Conservation (phyloP, 2,888 invertebrate species). For the Baccha elongata region DNA sequence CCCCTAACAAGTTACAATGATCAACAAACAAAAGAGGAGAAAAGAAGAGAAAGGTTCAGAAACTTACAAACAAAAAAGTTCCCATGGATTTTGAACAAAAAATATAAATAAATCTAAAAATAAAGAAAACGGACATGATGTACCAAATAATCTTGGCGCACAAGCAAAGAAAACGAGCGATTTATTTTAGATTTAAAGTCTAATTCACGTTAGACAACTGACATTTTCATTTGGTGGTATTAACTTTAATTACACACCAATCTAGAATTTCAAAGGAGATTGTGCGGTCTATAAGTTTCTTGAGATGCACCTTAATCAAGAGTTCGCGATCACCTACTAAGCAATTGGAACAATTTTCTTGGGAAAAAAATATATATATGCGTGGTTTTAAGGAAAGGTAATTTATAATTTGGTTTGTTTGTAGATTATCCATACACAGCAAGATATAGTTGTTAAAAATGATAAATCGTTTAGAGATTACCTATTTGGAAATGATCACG, state of each 20-base stretch:
- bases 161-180: slow-evolving; percentile 20
- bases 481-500: slow-evolving; percentile 46
- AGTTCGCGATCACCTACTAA: not conserved
- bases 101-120: slow-evolving; percentile 22
- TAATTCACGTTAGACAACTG: slow-evolving; percentile 49
- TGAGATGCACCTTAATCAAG: slow-evolving; percentile 35
- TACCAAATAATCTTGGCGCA: slow-evolving; percentile 3
- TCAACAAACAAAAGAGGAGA: slow-evolving; percentile 4
- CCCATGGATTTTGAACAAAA: slow-evolving; percentile 56
- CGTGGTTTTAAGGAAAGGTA: slow-evolving; percentile 5
- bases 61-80: slow-evolving; percentile 22
- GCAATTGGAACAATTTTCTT: slow-evolving; percentile 1
- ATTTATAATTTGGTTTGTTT: slow-evolving; percentile 5
- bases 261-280: slow-evolving; percentile 55
- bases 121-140: slow-evolving; percentile 17
- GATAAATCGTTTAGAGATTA: slow-evolving; percentile 30
- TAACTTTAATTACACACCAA: slow-evolving; percentile 65
- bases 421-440: slow-evolving; percentile 13
- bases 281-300: not conserved
- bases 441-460: slow-evolving; percentile 3
- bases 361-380: slow-evolving; percentile 19
- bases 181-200: slow-evolving; percentile 37
- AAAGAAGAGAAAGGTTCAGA: slow-evolving; percentile 21
- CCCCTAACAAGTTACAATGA: not conserved
- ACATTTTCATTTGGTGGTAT: slow-evolving; percentile 63